These are phyloP conservation scores for Palloptera scutellata DNA, from an alignment of 2,888 invertebrate genomes.

Conservation along the genomic window DNA sequence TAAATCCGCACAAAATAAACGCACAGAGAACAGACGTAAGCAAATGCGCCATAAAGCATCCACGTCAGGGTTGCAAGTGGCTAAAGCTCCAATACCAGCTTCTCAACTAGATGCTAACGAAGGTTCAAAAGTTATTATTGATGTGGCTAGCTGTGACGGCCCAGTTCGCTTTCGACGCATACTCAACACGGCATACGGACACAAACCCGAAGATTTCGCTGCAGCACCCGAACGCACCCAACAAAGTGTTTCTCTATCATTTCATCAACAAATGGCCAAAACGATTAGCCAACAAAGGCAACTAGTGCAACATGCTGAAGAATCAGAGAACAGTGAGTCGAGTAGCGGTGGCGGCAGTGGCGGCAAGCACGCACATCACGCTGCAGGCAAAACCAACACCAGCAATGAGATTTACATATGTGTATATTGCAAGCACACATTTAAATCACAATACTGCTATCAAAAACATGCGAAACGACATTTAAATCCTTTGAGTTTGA, in stretches of 20 bases:
- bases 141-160: constrained; percentile 92
- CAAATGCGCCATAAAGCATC: constrained; percentile 23
- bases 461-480: constrained; percentile 79
- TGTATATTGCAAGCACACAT: constrained; percentile 79
- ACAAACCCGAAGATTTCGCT: constrained; percentile 58
- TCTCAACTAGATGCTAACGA: constrained; percentile 38
- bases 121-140: constrained; percentile 72
- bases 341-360: constrained; percentile 29
- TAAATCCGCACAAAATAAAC: constrained; percentile 17
- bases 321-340: constrained; percentile 51
- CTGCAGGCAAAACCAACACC: constrained; percentile 39
- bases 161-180: constrained; percentile 88
- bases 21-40: constrained; percentile 26
- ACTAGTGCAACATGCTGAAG: constrained; percentile 50
- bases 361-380: constrained; percentile 25
- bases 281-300: constrained; percentile 61
- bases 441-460: constrained; percentile 86
- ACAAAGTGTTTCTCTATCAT: constrained; percentile 62
- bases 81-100: constrained; percentile 46
- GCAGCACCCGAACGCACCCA: constrained; percentile 56
- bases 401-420: constrained; percentile 70
- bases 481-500: constrained; percentile 70
- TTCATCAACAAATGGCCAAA: constrained; percentile 64
- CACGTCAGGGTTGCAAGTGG: constrained; percentile 41
- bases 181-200: constrained; percentile 80